Evolutionary conservation across 2,888 invertebrate species (phyloP), one percentile per base, ranked within the genome.

Genomic region (Luperina testacea): DNA sequence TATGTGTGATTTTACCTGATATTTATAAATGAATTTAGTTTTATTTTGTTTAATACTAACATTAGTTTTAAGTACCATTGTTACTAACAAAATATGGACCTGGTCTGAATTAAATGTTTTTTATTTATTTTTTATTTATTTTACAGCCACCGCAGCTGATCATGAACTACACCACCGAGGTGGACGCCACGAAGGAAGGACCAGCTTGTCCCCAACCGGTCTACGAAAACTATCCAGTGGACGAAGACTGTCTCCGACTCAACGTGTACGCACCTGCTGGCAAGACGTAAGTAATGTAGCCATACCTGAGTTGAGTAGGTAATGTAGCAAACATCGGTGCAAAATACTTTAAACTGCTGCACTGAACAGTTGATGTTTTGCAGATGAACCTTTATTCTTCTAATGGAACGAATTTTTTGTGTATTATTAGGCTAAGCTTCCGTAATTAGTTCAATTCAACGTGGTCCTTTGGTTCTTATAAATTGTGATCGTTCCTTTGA

Each of bases 191-290:
- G 0, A 89, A 94, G 67, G 97, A 97, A 81, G 97, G 97, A 0
- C 97, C 97, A 0, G 97, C 97, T 67, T 97, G 97, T 84, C 97
- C 97, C 0, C 97, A 97, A 88, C 94, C 95, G 0, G 92, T 86
- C 75, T 92, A 90, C 32, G 87, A 90, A 17, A 70, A 89, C 75
- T 94, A 93, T 82, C 91, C 88, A 24, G 90, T 97, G 65, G 96
- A 97, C 70, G 98, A 98, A 89, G 98, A 98, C 91, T 98, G 98
- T 90, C 95, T 98, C 0, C 94, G 97, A 27, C 92, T 98, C 57
- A 98, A 98, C 83, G 97, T 98, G 0, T 98, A 97, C 87, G 97
- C 93, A 0, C 94, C 94, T 0, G 83, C 78, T 0, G 86, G 86
- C 5, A 87, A 85, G n/a, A 90, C 74, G 92, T 92, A 53, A 80